phyloP scores from a whole-genome alignment of 1,140 invertebrate genomes.

The Diachasma alloeum region DNA sequence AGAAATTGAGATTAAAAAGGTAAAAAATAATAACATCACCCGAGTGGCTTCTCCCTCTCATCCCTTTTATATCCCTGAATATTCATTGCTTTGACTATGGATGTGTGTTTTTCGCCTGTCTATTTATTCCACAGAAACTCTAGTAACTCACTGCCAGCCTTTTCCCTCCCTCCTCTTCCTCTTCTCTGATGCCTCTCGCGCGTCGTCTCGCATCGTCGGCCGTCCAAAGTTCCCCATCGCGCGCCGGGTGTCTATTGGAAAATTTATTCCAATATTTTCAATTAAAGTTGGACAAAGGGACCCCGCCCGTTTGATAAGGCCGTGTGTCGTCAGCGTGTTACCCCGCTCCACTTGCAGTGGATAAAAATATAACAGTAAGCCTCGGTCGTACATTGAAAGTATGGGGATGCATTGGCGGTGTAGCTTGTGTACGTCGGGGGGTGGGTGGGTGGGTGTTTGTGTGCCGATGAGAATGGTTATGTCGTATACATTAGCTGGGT shows the following conservation, averaged over 20 bases:
- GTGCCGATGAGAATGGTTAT: not conserved
- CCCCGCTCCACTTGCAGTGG: conserved; percentile 47
- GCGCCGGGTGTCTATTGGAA: conserved; percentile 51
- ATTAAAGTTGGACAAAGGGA: conserved; percentile 63
- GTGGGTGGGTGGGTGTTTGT: not conserved
- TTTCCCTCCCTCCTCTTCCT: conserved; percentile 14
- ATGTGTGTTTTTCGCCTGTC: conserved; percentile 2
- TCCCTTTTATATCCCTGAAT: not conserved
- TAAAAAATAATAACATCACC: not conserved
- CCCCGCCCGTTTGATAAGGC: conserved; percentile 34
- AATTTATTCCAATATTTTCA: conserved; percentile 67
- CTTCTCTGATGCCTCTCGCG: conserved; percentile 9
- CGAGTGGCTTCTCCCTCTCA: not conserved
- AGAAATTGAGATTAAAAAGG: no score
- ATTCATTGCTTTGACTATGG: not conserved
- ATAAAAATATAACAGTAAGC: conserved; percentile 54
- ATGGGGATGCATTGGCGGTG: not conserved
- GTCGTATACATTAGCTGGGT: not conserved
- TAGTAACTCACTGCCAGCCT: not conserved
- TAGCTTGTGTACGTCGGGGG: not conserved
- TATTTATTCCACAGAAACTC: conserved; percentile 5
- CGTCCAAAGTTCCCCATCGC: conserved; percentile 43
- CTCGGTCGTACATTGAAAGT: conserved; percentile 27
- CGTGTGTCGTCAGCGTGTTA: conserved; percentile 49
- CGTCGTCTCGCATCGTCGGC: conserved; percentile 20